Percentiles rank a stretch among this genome's conserved stretches.
phyloP scores from a whole-genome alignment of 2,888 invertebrate species.

The Limnephilus marmoratus region DNA sequence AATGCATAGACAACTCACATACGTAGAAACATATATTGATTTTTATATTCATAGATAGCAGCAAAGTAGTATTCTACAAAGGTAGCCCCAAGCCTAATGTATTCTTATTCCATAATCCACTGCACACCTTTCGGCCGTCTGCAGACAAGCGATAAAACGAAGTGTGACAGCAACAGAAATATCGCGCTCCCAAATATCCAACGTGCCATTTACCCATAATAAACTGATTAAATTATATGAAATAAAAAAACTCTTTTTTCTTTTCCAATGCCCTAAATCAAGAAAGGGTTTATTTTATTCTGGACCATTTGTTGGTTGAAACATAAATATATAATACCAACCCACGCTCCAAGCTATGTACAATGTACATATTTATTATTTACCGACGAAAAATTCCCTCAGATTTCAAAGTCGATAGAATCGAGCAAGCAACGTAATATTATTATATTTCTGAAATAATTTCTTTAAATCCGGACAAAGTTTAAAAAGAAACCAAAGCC shows the following conservation, averaged over 20 bases:
- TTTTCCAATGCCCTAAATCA: not conserved
- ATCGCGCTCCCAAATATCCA: not conserved
- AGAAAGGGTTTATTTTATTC: not conserved
- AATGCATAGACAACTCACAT: no score
- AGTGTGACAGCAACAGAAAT: not conserved
- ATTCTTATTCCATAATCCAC: not conserved
- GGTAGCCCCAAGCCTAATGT: no score
- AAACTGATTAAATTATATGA: not conserved
- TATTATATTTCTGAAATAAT: no score
- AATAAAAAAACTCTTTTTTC: not conserved
- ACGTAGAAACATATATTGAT: no score
- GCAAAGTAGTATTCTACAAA: no score
- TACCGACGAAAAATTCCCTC: not conserved
- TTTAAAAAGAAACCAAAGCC: no score
- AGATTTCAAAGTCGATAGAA: not conserved
- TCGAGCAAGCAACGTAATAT: not conserved
- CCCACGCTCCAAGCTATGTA: not conserved
- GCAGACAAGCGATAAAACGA: not conserved
- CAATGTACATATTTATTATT: not conserved
- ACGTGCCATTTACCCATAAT: not conserved
- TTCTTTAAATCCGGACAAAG: not conserved
- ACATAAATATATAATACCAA: not conserved
- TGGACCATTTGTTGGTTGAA: not conserved
- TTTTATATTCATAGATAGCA: no score
- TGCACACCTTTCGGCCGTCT: not conserved